A percentile compares a stretch with the other conserved stretches of the same genome.
Conservation (phyloP, 2,113 vertebrate species). For the Ovis aries region ARS-UI_Ramb_v3.0 NC_056057.1:28454001-28454500, state of each 20-base stretch:
- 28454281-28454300: constrained; percentile 30
- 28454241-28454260: constrained; percentile 39
- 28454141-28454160: neutral
- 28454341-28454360: constrained; percentile 25
- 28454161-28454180: neutral
- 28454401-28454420: constrained; percentile 63
- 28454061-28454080: neutral
- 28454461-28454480: constrained; percentile 69
- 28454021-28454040: neutral
- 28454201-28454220: neutral
- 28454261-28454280: constrained; percentile 22
- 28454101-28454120: neutral
- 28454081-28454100: neutral
- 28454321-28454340: constrained; percentile 39
- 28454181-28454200: neutral
- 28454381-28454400: constrained; percentile 52
- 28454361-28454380: constrained; percentile 57
- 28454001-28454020: neutral
- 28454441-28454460: constrained; percentile 57
- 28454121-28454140: neutral
- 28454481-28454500: constrained; percentile 68
- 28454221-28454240: neutral
- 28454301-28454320: constrained; percentile 29
- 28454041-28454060: neutral
- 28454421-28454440: constrained; percentile 57